Base-by-base conservation (phyloP, 2,113 vertebrate genomes). In the Poecile atricapillus region DNA sequence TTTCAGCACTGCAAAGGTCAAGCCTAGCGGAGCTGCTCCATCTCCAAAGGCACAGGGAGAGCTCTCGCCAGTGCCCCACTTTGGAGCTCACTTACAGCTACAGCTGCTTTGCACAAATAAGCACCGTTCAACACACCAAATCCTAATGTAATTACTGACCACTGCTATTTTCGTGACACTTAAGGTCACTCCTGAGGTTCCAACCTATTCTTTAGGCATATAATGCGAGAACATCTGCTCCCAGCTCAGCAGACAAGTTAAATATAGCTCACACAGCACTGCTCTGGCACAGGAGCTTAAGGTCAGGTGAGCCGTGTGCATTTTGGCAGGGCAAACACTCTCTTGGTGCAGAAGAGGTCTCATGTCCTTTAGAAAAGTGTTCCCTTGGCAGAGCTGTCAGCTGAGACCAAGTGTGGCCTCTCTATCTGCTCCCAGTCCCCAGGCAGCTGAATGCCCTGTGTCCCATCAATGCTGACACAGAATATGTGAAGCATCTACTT, bases 291-390 rank as follows among this genome's bases (percentile, higher is more conserved):
- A 87, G 80, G 3, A 90, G 69, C 69, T 94, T 92, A 82, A 91
- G 90, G 93, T 97, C 97, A 97, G 97, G 96, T 97, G 96, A 97
- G 97, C 67, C 37, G 47, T 2, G 52, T 3, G 35, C 12, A 3
- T 35, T 73, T 80, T 24, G 9, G 68, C 55, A 82, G 93, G 79
- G 89, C 50, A 93, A 93, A 84, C 79, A 9, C 28, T 64, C 62
- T 56, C 62, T 84, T 49, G 88, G 71, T 75, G 59, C 71, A 46
- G 5, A 35, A 80, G 53, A 93, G 87, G 69, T 56, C 93, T 78
- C 20, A 5, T n/a, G 91, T 71, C 92, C 86, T 93, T 93, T 60
- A 82, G 62, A 84, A 46, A 37, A 47, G 76, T 23, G 16, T 63
- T 74, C 91, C 52, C 60, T 68, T 53, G n/a, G 78, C 81, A 81